phyloP scores from a whole-genome alignment of 2,113 vertebrate species.

The Urocolius indicus region DNA sequence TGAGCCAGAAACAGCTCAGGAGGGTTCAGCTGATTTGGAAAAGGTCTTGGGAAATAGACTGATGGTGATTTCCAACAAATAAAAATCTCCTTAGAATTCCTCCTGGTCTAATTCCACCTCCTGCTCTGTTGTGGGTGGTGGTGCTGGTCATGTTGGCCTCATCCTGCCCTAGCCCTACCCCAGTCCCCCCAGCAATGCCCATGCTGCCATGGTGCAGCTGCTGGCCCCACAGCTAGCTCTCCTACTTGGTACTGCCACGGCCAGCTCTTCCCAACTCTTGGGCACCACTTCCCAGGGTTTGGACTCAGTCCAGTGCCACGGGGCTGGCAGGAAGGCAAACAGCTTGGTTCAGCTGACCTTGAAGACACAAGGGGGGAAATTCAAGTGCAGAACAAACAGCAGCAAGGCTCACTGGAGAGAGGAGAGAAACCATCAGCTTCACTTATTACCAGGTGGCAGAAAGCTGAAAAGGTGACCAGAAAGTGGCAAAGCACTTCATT shows the following conservation, averaged over 20 bases:
- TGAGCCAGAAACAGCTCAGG: neutral
- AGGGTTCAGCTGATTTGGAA: neutral
- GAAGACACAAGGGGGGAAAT: accelerated
- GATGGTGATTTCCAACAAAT: neutral
- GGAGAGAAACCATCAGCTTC: neutral
- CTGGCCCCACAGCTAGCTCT: neutral
- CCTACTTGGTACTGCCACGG: neutral
- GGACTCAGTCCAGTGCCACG: neutral
- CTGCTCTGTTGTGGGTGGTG: neutral
- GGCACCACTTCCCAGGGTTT: neutral
- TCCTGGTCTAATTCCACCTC: neutral
- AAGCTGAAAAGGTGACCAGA: neutral
- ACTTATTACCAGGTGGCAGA: neutral
- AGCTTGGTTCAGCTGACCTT: neutral
- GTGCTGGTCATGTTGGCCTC: neutral
- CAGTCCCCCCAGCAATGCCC: neutral
- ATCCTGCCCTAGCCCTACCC: neutral
- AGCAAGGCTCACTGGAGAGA: neutral
- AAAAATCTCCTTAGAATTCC: neutral
- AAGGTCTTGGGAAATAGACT: neutral
- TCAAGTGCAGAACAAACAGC: neutral
- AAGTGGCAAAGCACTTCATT: neutral
- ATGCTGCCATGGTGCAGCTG: accelerated
- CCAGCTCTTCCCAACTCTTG: neutral
- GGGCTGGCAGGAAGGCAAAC: neutral